These are phyloP conservation scores for Eclectus roratus DNA, from an alignment of 2,113 vertebrate species.

Conservation along the genomic window DNA sequence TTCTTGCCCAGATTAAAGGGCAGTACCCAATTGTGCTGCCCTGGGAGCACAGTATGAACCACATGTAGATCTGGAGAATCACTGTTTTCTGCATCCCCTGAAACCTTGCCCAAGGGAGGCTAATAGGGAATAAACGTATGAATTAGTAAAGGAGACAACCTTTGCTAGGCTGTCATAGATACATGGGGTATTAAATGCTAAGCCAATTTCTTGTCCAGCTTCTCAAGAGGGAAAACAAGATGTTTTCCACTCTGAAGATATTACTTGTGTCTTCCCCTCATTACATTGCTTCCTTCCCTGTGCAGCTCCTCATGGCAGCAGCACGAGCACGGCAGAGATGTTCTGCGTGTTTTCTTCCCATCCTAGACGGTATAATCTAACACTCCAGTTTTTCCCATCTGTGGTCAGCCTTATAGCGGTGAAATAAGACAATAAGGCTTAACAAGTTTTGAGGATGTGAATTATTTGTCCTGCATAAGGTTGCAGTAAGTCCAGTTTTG, in stretches of 20 bases:
- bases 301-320: not conserved
- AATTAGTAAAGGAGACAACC: not conserved
- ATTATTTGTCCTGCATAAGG: not conserved
- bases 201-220: not conserved
- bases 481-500: not conserved
- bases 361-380: accelerated
- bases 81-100: not conserved
- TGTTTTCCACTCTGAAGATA: not conserved
- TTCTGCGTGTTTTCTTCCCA: not conserved
- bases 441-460: not conserved
- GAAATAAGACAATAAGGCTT: not conserved
- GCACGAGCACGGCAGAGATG: not conserved
- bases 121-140: not conserved
- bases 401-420: not conserved
- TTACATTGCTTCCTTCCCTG: not conserved
- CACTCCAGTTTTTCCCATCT: not conserved
- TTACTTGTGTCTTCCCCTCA: not conserved
- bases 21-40: not conserved
- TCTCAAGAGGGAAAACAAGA: not conserved
- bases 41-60: not conserved
- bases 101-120: not conserved
- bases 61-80: not conserved
- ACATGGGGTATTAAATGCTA: not conserved
- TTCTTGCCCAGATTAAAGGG: not conserved
- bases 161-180: not conserved